Evolutionary conservation across 2,113 vertebrate genomes (phyloP).

Genomic region (Clarias magur): DNA sequence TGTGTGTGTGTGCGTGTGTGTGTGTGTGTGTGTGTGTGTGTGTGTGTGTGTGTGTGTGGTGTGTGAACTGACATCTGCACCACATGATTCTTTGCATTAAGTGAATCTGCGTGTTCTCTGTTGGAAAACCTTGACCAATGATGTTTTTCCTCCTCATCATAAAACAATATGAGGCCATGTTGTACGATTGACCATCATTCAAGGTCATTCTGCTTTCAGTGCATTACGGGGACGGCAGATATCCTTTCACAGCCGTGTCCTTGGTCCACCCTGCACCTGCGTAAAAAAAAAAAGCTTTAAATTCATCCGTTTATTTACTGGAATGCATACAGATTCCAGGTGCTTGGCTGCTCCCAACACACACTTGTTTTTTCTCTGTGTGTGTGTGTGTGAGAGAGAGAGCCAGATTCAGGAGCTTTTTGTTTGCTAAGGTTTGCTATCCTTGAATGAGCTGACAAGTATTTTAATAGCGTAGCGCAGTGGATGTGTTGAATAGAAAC

Average conservation of each 20-base stretch:
- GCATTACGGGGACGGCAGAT: slow-evolving; percentile 25
- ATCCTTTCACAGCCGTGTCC: slow-evolving; percentile 38
- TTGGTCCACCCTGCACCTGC: slow-evolving; percentile 40
- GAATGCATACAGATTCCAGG: slow-evolving; percentile 46
- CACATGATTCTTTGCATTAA: slow-evolving; percentile 33
- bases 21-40: slow-evolving; percentile 17
- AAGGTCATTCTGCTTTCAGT: slow-evolving; percentile 48
- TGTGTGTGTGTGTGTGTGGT: slow-evolving; percentile 6
- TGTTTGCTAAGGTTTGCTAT: slow-evolving; percentile 50
- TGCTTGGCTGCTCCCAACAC: slow-evolving; percentile 9
- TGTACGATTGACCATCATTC: slow-evolving; percentile 47
- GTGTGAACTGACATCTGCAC: neutral
- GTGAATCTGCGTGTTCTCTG: slow-evolving; percentile 22
- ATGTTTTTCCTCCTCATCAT: slow-evolving; percentile 32
- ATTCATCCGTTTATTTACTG: slow-evolving; percentile 44
- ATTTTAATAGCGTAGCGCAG: slow-evolving; percentile 45
- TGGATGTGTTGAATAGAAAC: slow-evolving; percentile 47
- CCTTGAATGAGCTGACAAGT: slow-evolving; percentile 52
- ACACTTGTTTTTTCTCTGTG: slow-evolving; percentile 30
- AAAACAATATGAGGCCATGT: slow-evolving; percentile 48
- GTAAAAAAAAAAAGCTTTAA: slow-evolving; percentile 36
- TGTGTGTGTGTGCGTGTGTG: neutral
- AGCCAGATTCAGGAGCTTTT: slow-evolving; percentile 45
- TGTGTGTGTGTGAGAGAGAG: neutral
- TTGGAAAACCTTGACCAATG: slow-evolving; percentile 48